A percentile compares a stretch with the other conserved stretches of the same genome.
Evolutionary conservation across 2,888 invertebrate species (phyloP).

Genomic region (Sesia apiformis): DNA sequence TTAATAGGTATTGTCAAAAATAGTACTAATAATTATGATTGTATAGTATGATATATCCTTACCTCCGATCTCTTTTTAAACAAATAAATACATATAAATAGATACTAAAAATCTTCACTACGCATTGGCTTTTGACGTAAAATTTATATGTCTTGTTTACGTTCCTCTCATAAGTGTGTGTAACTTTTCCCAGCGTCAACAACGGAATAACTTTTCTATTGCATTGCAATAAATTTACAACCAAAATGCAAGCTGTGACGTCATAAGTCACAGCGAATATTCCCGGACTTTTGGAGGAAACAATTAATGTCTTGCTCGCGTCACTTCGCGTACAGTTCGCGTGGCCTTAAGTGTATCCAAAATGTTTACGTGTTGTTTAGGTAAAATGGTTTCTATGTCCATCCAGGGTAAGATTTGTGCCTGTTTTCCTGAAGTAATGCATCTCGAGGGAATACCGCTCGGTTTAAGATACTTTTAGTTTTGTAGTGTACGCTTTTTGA

Average conservation of each 20-base stretch:
- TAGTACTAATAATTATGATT: too few relatives aligned
- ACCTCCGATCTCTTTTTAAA: too few relatives aligned
- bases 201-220: background rate
- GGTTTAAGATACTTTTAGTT: background rate
- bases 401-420: slow-evolving; percentile 35
- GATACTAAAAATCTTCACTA: too few relatives aligned
- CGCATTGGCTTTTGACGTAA: too few relatives aligned
- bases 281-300: background rate
- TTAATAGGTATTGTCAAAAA: too few relatives aligned
- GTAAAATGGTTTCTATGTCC: slow-evolving; percentile 45
- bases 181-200: background rate
- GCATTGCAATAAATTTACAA: background rate
- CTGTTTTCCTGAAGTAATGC: slow-evolving; percentile 26
- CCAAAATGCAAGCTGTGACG: background rate
- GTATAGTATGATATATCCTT: too few relatives aligned
- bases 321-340: background rate
- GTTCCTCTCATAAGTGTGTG: background rate
- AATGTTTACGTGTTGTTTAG: slow-evolving; percentile 38
- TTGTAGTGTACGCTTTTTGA: background rate
- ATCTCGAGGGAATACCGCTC: slow-evolving; percentile 18
- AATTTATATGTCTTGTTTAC: too few relatives aligned
- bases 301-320: background rate
- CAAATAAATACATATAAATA: too few relatives aligned
- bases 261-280: background rate
- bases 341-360: slow-evolving; percentile 25